These are phyloP conservation scores for Mesembrinibis cayennensis DNA, from an alignment of 2,113 vertebrate genomes.

Conservation along the genomic window DNA sequence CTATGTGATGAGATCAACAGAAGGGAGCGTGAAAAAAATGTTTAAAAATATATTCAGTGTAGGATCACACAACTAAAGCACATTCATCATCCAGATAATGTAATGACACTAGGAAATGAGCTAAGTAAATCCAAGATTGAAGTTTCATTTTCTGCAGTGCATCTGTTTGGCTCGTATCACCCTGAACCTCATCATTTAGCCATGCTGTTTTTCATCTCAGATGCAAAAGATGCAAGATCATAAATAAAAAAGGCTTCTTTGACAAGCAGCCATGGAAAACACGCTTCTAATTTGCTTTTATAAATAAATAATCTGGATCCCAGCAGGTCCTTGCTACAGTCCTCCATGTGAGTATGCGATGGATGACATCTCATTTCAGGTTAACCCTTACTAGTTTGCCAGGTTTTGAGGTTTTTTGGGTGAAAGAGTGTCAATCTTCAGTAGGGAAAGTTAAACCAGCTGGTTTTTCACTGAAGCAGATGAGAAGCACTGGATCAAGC, in stretches of 20 bases:
- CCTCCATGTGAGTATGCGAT: background rate
- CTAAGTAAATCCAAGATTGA: constrained; percentile 38
- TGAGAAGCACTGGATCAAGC: background rate
- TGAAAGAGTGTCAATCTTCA: background rate
- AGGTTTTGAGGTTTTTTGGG: background rate
- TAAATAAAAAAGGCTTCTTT: background rate
- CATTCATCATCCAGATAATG: constrained; percentile 29
- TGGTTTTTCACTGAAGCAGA: background rate
- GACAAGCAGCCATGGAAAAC: background rate
- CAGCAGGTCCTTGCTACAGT: background rate
- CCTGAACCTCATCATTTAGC: background rate
- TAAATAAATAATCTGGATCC: background rate
- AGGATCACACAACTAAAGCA: background rate
- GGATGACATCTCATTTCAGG: background rate
- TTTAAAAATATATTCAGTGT: constrained; percentile 8
- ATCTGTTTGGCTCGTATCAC: constrained; percentile 38
- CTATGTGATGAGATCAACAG: constrained; percentile 38
- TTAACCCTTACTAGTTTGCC: background rate
- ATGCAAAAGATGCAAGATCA: background rate
- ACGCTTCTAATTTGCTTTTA: background rate
- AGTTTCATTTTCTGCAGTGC: constrained; percentile 40
- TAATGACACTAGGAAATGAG: constrained; percentile 57
- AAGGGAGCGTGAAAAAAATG: background rate
- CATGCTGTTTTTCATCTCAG: background rate
- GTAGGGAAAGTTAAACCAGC: background rate